Conservation (phyloP, 2,113 vertebrate genomes). For the Antechinus stuartii region DNA sequence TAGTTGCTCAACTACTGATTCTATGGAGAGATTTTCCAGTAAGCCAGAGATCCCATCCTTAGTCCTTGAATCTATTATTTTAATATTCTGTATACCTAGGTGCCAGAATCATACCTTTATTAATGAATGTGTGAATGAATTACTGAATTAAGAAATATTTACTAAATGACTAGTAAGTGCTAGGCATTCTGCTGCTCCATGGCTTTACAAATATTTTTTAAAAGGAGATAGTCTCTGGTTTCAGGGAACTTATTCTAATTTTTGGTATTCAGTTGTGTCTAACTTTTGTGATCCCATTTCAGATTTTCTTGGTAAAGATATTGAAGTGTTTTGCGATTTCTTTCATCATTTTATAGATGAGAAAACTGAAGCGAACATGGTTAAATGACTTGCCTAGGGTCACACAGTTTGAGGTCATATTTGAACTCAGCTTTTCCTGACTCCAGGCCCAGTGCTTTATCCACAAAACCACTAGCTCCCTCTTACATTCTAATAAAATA, state of each 20-base stretch:
- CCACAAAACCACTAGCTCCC: too few species aligned
- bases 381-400: background rate
- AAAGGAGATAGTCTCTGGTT: background rate
- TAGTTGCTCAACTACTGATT: background rate
- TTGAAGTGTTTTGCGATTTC: background rate
- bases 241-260: background rate
- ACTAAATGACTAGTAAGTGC: background rate
- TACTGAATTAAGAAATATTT: background rate
- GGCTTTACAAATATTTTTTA: background rate
- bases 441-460: too few species aligned
- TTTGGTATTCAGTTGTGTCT: background rate
- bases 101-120: background rate
- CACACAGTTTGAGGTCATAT: too few species aligned
- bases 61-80: background rate
- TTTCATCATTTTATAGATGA: background rate
- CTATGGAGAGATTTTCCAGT: background rate
- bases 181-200: background rate
- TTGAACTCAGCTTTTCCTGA: too few species aligned
- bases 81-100: background rate
- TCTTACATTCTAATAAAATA: background rate
- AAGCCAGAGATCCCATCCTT: background rate
- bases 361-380: background rate
- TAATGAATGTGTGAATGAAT: background rate
- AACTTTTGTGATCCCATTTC: background rate
- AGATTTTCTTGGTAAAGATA: background rate